Conservation (phyloP, 2,797 vertebrate species). For the Poeciliopsis infans region DNA sequence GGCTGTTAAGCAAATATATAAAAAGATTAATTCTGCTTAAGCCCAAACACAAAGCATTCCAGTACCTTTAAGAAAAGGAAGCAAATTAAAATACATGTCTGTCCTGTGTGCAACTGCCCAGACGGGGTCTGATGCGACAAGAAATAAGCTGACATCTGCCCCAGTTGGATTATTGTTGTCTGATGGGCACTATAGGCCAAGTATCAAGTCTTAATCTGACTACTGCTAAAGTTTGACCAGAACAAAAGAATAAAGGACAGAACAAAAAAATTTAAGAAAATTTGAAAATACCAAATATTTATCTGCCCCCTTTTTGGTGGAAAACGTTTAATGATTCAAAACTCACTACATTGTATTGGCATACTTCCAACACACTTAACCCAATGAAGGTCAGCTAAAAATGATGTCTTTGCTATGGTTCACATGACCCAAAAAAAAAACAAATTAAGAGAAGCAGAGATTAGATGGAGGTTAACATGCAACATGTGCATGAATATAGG, state of each 20-base stretch:
- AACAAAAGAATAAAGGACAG: not conserved
- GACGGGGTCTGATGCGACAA: not conserved
- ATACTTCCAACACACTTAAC: conserved; percentile 14
- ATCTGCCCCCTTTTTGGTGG: conserved; percentile 24
- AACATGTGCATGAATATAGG: conserved; percentile 49
- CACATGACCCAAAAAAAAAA: conserved; percentile 55
- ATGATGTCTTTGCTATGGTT: conserved; percentile 34
- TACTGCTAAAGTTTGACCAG: conserved; percentile 11
- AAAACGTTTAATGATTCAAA: not conserved
- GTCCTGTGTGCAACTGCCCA: not conserved
- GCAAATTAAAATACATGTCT: not conserved
- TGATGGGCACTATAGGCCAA: not conserved
- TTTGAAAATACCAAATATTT: not conserved
- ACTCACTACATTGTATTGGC: not conserved
- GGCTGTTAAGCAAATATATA: not conserved
- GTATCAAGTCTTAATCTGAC: not conserved
- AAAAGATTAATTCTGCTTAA: not conserved
- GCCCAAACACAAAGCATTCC: not conserved
- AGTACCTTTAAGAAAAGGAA: not conserved
- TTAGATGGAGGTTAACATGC: conserved; percentile 38
- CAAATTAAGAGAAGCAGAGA: conserved; percentile 39
- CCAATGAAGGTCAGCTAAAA: conserved; percentile 43
- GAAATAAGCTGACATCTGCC: conserved; percentile 17
- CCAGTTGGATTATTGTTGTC: conserved; percentile 26
- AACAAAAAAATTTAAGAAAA: not conserved